These are phyloP conservation scores for Ligdia adustata DNA, from an alignment of 2,888 invertebrate genomes.

Conservation along the genomic window DNA sequence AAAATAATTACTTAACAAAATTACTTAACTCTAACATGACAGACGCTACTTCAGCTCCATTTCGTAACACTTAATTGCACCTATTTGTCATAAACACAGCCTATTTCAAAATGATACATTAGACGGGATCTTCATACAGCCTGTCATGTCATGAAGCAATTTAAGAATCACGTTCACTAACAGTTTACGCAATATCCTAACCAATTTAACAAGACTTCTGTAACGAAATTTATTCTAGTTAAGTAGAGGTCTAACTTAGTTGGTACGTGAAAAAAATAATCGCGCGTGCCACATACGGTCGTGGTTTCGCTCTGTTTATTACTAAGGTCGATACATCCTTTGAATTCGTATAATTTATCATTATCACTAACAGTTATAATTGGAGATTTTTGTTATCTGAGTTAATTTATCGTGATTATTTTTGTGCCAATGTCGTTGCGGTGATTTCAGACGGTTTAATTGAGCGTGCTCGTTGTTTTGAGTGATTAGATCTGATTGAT, in stretches of 20 bases:
- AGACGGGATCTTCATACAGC: slow-evolving; percentile 41
- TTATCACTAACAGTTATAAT: slow-evolving; percentile 35
- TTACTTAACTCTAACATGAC: slow-evolving; percentile 15
- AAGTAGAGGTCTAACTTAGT: slow-evolving; percentile 41
- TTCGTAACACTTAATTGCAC: slow-evolving; percentile 28
- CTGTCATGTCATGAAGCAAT: slow-evolving; percentile 47
- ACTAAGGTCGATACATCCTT: slow-evolving; percentile 62
- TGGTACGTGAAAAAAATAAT: slow-evolving; percentile 19
- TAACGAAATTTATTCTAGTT: neutral
- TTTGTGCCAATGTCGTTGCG: slow-evolving; percentile 31
- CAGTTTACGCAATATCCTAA: slow-evolving; percentile 52
- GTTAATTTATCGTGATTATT: slow-evolving; percentile 31
- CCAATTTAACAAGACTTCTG: slow-evolving; percentile 42
- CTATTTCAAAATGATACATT: slow-evolving; percentile 40
- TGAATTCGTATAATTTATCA: slow-evolving; percentile 37
- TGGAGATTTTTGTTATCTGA: slow-evolving; percentile 31
- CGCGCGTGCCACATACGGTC: slow-evolving; percentile 40
- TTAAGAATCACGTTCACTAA: slow-evolving; percentile 53
- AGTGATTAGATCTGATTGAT: slow-evolving; percentile 2
- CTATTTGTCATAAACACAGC: slow-evolving; percentile 41
- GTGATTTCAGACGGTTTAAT: slow-evolving; percentile 16
- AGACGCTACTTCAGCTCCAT: slow-evolving; percentile 26
- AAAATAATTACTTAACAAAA: slow-evolving; percentile 3
- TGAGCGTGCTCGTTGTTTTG: neutral
- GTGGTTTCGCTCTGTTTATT: slow-evolving; percentile 60